Base-by-base conservation (phyloP, 2,888 invertebrate species). In the Gisinianus flammeolus region DNA sequence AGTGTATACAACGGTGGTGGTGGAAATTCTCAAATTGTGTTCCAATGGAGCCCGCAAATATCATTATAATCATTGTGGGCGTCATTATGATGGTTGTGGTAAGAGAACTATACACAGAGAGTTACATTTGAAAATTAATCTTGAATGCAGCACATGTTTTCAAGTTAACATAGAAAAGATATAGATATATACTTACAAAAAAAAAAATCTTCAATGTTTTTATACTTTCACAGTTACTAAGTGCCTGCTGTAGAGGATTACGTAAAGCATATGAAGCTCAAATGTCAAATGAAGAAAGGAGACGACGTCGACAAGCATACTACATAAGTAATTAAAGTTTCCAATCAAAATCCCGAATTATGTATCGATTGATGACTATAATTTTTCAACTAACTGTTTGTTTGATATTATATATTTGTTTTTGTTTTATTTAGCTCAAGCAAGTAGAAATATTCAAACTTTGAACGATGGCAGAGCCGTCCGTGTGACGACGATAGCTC, bases 161-260 rank as follows among this genome's bases (percentile, higher is more conserved):
- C n/a, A n/a, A n/a, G n/a, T n/a, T n/a, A n/a, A n/a, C n/a, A n/a
- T n/a, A n/a, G n/a, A n/a, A n/a, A n/a, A n/a, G n/a, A n/a, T n/a
- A n/a, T n/a, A n/a, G n/a, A n/a, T n/a, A n/a, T n/a, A n/a, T n/a
- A n/a, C n/a, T n/a, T n/a, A n/a, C n/a, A n/a, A n/a, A n/a, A n/a
- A n/a, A n/a, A 35, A 35, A 56, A 56, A 12, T 56, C 19, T 56
- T 12, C 12, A 12, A 12, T 56, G n/a, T 12, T 64, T 64, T 64
- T 26, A 64, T 24, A 62, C 24, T 58, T 35, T 66, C 76, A 33
- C 67, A 82, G 82, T 70, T 82, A 30, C 73, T 83, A 73, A 81
- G 80, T 73, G 83, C 83, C 16, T 83, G 83, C 33, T 83, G 83
- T 70, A 76, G 83, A 4, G 80, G 81, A 77, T 64, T 83, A 31